A percentile compares a stretch with the other conserved stretches of the same genome.
phyloP scores from a whole-genome alignment of 1,140 invertebrate species.

The Magallana angulata region DNA sequence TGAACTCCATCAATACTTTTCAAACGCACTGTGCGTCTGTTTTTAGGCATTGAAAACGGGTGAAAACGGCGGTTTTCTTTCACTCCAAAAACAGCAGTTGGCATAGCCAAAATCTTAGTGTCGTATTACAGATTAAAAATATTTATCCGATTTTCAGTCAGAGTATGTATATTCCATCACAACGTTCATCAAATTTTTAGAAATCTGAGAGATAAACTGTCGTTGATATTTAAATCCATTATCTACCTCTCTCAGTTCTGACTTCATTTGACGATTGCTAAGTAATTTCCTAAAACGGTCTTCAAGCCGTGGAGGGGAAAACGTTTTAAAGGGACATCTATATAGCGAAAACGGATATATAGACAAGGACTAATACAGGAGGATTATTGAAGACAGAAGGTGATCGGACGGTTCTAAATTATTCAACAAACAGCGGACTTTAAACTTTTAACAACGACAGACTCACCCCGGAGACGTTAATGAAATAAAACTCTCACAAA shows the following conservation, averaged over 20 bases:
- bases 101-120: background rate
- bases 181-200: constrained; percentile 28
- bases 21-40: background rate
- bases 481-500: constrained; percentile 26
- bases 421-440: background rate
- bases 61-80: constrained; percentile 25
- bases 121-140: background rate
- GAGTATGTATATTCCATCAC: background rate
- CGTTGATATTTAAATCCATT: constrained; percentile 27
- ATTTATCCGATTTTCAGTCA: background rate
- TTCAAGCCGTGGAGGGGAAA: background rate
- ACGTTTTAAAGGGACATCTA: constrained; percentile 33
- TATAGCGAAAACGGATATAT: constrained; percentile 14
- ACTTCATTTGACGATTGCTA: constrained; percentile 19
- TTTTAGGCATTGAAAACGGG: background rate
- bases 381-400: background rate
- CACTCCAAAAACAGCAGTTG: background rate
- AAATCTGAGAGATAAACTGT: constrained; percentile 23
- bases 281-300: constrained; percentile 8
- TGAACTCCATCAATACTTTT: background rate
- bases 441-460: background rate
- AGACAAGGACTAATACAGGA: background rate
- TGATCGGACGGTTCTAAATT: background rate
- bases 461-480: constrained; percentile 15
- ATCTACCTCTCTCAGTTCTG: background rate